phyloP scores from a whole-genome alignment of 2,888 invertebrate genomes.

The Polymixis lichenea region DNA sequence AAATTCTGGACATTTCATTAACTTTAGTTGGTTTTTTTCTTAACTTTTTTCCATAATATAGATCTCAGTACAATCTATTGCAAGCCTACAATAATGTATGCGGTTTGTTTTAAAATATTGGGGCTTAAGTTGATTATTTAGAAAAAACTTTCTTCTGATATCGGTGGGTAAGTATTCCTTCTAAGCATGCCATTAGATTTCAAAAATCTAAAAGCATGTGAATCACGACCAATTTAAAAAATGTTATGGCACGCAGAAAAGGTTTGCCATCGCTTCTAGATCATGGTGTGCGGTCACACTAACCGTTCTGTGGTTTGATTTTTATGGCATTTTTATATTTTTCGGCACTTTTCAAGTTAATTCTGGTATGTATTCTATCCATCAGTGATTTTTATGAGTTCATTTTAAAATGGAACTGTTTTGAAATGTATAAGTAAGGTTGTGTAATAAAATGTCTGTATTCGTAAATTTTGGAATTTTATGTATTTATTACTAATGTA shows the following conservation, averaged over 20 bases:
- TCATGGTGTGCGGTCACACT: slow-evolving; percentile 27
- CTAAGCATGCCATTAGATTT: not conserved
- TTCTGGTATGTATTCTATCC: slow-evolving; percentile 28
- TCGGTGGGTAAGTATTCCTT: not conserved
- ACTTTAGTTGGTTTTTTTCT: not conserved
- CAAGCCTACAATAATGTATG: too few species aligned
- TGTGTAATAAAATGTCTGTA: slow-evolving; percentile 5
- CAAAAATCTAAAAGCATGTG: not conserved
- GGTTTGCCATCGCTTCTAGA: slow-evolving; percentile 11
- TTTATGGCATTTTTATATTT: slow-evolving; percentile 50
- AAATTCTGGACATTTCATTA: not conserved
- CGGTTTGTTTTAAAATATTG: not conserved
- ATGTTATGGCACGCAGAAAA: not conserved
- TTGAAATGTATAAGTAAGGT: not conserved
- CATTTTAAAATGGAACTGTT: slow-evolving; percentile 37
- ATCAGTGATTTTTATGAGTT: slow-evolving; percentile 28
- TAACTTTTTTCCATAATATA: too few species aligned
- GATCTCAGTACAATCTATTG: too few species aligned
- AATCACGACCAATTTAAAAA: not conserved
- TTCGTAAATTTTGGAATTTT: slow-evolving; percentile 14
- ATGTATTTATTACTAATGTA: slow-evolving; percentile 2
- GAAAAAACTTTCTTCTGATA: not conserved
- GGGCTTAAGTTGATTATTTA: not conserved
- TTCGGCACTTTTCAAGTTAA: slow-evolving; percentile 54
- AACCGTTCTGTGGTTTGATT: slow-evolving; percentile 16